Percentiles rank a stretch among this genome's conserved stretches.
phyloP scores from a whole-genome alignment of 1,140 invertebrate species.

The Habropoda laboriosa region DNA sequence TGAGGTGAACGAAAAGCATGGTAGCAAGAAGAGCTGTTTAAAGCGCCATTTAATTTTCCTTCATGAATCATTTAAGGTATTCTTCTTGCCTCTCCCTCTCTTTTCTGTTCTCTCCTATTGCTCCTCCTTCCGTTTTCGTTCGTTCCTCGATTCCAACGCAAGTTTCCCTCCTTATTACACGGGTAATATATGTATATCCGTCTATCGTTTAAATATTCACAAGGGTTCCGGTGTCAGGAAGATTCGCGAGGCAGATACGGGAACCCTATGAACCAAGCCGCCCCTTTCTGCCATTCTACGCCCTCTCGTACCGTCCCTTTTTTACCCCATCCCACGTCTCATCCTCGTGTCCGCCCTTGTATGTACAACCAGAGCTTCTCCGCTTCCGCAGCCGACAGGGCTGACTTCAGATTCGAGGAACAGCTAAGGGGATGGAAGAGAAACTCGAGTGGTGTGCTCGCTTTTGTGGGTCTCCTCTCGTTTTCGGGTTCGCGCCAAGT shows the following conservation, averaged over 20 bases:
- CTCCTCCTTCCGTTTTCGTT: conserved; percentile 49
- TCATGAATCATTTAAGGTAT: conserved; percentile 70
- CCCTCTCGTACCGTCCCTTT: conserved; percentile 33
- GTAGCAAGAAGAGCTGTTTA: conserved; percentile 55
- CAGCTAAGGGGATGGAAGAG: conserved; percentile 9
- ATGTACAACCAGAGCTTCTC: conserved; percentile 39
- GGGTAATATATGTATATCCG: conserved; percentile 71
- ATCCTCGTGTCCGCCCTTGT: conserved; percentile 7
- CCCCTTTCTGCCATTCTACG: conserved; percentile 48
- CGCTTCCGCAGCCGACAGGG: background rate
- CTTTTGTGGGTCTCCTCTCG: conserved; percentile 30
- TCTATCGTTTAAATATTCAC: conserved; percentile 71
- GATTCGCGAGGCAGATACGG: conserved; percentile 58
- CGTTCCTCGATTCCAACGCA: conserved; percentile 26
- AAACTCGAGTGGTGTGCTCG: conserved; percentile 32
- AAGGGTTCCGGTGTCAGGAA: conserved; percentile 61
- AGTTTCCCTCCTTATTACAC: conserved; percentile 62
- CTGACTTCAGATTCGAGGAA: conserved; percentile 29
- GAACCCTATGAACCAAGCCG: conserved; percentile 14
- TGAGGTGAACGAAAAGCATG: conserved; percentile 45
- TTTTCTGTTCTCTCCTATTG: conserved; percentile 31
- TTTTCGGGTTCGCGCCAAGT: conserved; percentile 17
- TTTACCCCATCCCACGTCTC: conserved; percentile 17
- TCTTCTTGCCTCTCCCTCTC: conserved; percentile 46
- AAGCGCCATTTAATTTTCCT: conserved; percentile 69